phyloP scores from a whole-genome alignment of 2,797 vertebrate genomes.

The Vespertilio murinus region DNA sequence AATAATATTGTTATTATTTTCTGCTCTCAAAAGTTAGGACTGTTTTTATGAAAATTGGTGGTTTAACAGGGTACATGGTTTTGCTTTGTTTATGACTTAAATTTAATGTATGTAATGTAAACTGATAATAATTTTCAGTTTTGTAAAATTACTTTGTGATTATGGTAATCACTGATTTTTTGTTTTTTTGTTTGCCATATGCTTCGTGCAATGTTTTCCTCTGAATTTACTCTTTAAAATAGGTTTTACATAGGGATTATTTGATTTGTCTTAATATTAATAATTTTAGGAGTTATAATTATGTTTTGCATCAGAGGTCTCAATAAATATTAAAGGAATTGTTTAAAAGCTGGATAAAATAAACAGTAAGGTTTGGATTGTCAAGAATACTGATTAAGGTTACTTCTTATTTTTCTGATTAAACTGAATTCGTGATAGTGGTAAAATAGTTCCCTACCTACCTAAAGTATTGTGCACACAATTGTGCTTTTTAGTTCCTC shows the following conservation, averaged over 20 bases:
- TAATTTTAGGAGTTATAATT: not conserved
- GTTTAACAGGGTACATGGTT: not conserved
- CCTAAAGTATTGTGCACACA: not conserved
- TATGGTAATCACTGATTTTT: not conserved
- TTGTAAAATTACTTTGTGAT: slow-evolving; percentile 9
- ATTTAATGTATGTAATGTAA: not conserved
- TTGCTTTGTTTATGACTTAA: slow-evolving; percentile 4
- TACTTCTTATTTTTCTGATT: not conserved
- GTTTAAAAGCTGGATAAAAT: slow-evolving; percentile 6
- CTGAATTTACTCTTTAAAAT: not conserved
- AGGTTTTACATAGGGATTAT: not conserved
- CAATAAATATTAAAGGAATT: not conserved
- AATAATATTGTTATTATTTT: not conserved
- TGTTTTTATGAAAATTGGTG: not conserved
- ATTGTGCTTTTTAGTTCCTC: not conserved
- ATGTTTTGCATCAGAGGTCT: not conserved
- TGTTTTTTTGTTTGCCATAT: not conserved
- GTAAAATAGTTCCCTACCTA: not conserved
- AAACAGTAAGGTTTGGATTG: not conserved
- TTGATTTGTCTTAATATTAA: slow-evolving; percentile 31
- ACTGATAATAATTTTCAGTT: not conserved
- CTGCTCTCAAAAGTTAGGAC: not conserved
- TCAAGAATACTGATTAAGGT: not conserved
- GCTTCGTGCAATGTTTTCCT: not conserved
- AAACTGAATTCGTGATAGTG: not conserved